Conservation (phyloP, 1,140 invertebrate species). For the Trinorchestia longiramus region DNA sequence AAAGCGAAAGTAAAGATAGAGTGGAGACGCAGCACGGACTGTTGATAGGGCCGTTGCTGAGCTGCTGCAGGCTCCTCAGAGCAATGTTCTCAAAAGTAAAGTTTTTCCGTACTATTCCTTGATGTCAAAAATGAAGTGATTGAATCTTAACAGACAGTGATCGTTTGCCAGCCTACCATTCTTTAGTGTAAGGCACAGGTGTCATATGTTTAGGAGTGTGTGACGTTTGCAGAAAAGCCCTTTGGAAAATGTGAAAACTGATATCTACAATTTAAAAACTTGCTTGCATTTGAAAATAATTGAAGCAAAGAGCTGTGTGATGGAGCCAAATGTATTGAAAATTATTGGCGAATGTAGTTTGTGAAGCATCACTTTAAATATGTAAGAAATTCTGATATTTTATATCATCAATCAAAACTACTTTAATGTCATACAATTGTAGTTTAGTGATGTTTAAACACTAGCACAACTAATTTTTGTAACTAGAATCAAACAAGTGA, state of each 20-base stretch:
- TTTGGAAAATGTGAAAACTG: neutral
- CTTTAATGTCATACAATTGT: neutral
- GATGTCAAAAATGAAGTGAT: neutral
- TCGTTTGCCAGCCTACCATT: neutral
- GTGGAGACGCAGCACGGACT: neutral
- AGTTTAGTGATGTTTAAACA: neutral
- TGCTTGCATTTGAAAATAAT: neutral
- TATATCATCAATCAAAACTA: neutral
- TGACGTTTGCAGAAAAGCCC: neutral
- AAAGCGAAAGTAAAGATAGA: neutral
- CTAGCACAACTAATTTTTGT: neutral
- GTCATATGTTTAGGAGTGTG: neutral
- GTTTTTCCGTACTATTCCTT: neutral
- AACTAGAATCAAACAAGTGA: neutral
- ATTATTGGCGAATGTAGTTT: neutral
- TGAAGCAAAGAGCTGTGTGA: neutral
- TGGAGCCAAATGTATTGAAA: neutral
- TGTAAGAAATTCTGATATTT: neutral
- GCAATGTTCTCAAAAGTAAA: neutral
- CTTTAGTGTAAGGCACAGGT: neutral
- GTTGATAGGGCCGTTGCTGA: neutral
- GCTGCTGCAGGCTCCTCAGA: neutral
- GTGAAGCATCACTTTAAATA: neutral
- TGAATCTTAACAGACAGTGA: neutral
- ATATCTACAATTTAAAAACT: neutral